phyloP scores from a whole-genome alignment of 2,888 invertebrate genomes.

The Endomychus coccineus region DNA sequence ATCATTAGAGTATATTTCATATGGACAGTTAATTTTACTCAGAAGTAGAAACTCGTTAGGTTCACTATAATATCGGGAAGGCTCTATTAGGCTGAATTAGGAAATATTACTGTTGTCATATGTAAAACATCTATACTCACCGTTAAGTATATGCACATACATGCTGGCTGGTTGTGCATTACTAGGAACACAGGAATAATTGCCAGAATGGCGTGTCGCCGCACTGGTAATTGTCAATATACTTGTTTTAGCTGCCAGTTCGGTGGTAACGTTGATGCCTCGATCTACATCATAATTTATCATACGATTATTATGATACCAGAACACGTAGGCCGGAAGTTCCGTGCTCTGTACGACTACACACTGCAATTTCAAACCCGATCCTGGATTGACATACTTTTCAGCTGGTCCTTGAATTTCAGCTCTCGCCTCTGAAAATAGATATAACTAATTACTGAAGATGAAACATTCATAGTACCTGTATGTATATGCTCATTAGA shows the following conservation, averaged over 20 bases:
- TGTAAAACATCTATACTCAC: constrained; percentile 48
- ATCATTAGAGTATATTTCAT: too few species aligned
- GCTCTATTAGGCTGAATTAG: too few species aligned
- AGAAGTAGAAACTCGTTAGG: too few species aligned
- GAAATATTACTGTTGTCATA: background rate
- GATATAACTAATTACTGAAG: constrained; percentile 3
- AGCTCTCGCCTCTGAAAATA: constrained; percentile 71
- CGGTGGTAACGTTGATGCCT: constrained; percentile 81
- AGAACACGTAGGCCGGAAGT: constrained; percentile 75
- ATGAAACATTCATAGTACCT: constrained; percentile 1
- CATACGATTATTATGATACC: constrained; percentile 87
- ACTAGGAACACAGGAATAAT: constrained; percentile 83
- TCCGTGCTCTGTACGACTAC: constrained; percentile 78
- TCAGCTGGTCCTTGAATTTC: constrained; percentile 81
- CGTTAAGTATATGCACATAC: constrained; percentile 83
- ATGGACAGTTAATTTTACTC: too few species aligned
- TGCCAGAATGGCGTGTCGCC: constrained; percentile 71
- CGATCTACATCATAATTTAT: constrained; percentile 84
- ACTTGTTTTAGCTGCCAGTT: constrained; percentile 61
- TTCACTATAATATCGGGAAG: too few species aligned
- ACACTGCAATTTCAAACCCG: constrained; percentile 73
- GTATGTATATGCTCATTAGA: too few species aligned
- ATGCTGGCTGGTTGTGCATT: constrained; percentile 83
- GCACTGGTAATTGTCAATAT: constrained; percentile 53
- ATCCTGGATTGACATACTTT: constrained; percentile 81